Evolutionary conservation across 2,888 invertebrate species (phyloP), one percentile per base, ranked within the genome.

Genomic region (Sesia apiformis): DNA sequence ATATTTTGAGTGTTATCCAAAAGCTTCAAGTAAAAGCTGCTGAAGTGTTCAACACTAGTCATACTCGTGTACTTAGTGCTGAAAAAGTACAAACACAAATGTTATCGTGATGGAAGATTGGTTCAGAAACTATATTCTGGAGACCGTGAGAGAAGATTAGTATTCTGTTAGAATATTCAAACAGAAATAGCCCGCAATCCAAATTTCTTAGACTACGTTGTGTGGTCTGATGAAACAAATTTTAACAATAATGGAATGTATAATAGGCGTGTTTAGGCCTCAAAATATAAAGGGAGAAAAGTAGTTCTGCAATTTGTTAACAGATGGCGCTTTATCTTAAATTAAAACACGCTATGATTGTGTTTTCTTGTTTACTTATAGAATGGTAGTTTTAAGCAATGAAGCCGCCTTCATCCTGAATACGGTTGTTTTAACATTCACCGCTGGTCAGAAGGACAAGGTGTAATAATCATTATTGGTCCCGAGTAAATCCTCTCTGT

Each of bases 41-140:
- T n/a, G n/a, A n/a, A n/a, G n/a, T n/a, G n/a, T n/a, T n/a, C n/a
- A n/a, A n/a, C n/a, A n/a, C n/a, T n/a, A 38, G 50, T 38, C 23
- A 52, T 52, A 53, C 51, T 53, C 51, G 52, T 50, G 6, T 50
- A 53, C 56, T 53, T 56, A 52, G 42, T 39, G 51, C 39, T 57
- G 54, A 57, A 57, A 53, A 57, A 54, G 38, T 55, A 55, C 54
- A 55, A 55, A 55, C 55, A 53, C 52, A 57, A 57, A 57, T 57
- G 57, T 55, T 55, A 46, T 53, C 55, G 55, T 53, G 53, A 57
- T 50, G 54, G 54, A 39, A 51, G 53, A 51, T 56, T 56, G 41
- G 53, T 56, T 51, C 54, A 52, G 51, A 56, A 53, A 53, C 53
- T 53, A 51, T 53, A 56, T 53, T 40, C 52, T 23, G 56, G 56